Conservation (phyloP, 2,797 vertebrate genomes). For the Oreochromis grahami region DNA sequence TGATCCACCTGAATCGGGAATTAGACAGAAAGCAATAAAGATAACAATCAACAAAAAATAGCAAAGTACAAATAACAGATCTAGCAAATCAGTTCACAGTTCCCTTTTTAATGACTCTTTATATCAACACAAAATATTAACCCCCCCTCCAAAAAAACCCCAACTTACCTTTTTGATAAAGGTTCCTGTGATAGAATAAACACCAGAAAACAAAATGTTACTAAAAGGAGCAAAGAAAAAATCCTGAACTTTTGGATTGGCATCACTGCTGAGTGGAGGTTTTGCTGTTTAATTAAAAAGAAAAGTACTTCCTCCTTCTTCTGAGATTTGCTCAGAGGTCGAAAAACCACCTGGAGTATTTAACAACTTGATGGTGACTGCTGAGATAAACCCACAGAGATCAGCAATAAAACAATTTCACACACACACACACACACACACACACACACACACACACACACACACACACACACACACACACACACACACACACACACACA, state of each 20-base stretch:
- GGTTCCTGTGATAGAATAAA: not conserved
- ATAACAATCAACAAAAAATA: not conserved
- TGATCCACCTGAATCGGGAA: not conserved
- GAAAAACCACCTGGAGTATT: not conserved
- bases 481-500: no score
- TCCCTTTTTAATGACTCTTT: not conserved
- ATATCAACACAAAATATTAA: not conserved
- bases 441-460: not conserved
- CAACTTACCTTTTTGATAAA: conserved; percentile 16
- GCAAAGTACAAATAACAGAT: not conserved
- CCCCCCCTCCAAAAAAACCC: no score
- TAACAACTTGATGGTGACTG: not conserved
- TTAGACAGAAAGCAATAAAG: not conserved
- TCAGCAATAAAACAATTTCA: rapidly evolving
- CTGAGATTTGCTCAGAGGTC: rapidly evolving
- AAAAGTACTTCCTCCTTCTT: not conserved
- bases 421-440: no score
- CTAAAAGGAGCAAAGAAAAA: not conserved
- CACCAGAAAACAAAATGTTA: not conserved
- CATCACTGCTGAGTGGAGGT: not conserved
- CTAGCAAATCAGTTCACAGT: not conserved
- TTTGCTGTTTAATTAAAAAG: not conserved
- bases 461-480: not conserved
- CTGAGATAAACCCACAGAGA: not conserved
- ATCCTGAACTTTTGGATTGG: rapidly evolving